Evolutionary conservation across 2,888 invertebrate genomes (phyloP).

Genomic region (Pyrgus malvae): DNA sequence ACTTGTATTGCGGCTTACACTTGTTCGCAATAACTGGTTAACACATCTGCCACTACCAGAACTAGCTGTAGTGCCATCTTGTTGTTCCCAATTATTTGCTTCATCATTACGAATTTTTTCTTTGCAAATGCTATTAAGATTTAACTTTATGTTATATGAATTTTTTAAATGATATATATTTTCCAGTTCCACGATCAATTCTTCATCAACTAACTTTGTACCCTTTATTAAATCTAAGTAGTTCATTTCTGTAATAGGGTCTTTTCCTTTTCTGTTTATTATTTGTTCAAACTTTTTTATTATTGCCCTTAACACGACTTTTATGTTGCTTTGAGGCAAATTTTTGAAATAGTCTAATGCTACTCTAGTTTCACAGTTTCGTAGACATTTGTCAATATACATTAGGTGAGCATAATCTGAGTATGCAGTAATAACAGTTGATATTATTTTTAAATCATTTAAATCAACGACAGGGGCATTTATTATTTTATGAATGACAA

Average conservation of each 20-base stretch:
- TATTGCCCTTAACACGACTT: conserved; percentile 54
- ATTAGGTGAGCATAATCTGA: conserved; percentile 58
- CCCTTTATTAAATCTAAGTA: conserved; percentile 75
- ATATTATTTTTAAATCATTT: conserved; percentile 62
- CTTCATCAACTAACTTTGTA: conserved; percentile 49
- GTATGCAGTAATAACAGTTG: conserved; percentile 53
- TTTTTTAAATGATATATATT: conserved; percentile 69
- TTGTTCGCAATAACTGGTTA: conserved; percentile 48
- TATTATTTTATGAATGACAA: conserved; percentile 66
- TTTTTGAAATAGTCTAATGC: conserved; percentile 62
- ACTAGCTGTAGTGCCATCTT: conserved; percentile 44
- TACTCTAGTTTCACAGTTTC: conserved; percentile 59
- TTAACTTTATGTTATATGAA: conserved; percentile 53
- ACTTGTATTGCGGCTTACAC: conserved; percentile 45
- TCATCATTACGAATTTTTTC: conserved; percentile 47
- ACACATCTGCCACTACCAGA: conserved; percentile 54
- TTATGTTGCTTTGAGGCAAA: conserved; percentile 53
- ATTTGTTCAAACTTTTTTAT: conserved; percentile 69
- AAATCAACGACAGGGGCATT: conserved; percentile 54
- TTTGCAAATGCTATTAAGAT: conserved; percentile 56
- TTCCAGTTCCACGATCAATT: conserved; percentile 56
- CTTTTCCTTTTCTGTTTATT: conserved; percentile 45
- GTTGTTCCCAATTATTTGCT: conserved; percentile 45
- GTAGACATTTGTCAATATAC: conserved; percentile 65
- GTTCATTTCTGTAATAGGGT: conserved; percentile 59